Evolutionary conservation across 2,888 invertebrate species (phyloP).

Genomic region (Eupelmus urozonus): DNA sequence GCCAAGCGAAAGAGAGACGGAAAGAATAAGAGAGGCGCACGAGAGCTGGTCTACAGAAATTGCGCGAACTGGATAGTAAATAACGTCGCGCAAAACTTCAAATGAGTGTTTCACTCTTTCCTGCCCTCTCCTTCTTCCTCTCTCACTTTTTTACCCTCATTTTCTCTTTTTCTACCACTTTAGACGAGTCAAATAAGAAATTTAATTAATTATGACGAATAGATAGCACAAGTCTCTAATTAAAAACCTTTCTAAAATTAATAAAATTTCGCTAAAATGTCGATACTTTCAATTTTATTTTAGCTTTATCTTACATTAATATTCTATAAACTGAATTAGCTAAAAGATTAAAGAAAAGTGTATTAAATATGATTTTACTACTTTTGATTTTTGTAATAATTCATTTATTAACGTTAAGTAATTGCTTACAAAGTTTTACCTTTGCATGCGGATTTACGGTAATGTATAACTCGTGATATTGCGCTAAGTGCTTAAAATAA

Average conservation of each 20-base stretch:
- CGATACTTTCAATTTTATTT: too few relatives aligned
- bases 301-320: too few relatives aligned
- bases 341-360: too few relatives aligned
- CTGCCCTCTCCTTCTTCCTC: neutral
- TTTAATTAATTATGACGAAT: slow-evolving; percentile 1
- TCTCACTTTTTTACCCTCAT: neutral
- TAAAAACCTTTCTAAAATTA: neutral
- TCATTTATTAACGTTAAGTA: too few relatives aligned
- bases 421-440: too few relatives aligned
- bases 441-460: too few relatives aligned
- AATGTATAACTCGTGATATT: too few relatives aligned
- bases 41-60: slow-evolving; percentile 2
- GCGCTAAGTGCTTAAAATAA: too few relatives aligned
- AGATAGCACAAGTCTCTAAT: neutral
- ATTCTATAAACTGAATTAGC: too few relatives aligned
- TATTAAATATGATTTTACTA: too few relatives aligned
- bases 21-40: neutral
- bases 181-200: neutral
- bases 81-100: neutral
- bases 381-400: too few relatives aligned
- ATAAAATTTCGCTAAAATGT: too few relatives aligned
- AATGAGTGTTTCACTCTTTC: slow-evolving; percentile 5
- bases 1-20: neutral
- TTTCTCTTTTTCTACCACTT: neutral
- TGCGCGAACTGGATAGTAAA: slow-evolving; percentile 10